Percentiles rank a stretch among this genome's conserved stretches.
Evolutionary conservation across 2,888 invertebrate genomes (phyloP).

Genomic region (Limnephilus auricula): DNA sequence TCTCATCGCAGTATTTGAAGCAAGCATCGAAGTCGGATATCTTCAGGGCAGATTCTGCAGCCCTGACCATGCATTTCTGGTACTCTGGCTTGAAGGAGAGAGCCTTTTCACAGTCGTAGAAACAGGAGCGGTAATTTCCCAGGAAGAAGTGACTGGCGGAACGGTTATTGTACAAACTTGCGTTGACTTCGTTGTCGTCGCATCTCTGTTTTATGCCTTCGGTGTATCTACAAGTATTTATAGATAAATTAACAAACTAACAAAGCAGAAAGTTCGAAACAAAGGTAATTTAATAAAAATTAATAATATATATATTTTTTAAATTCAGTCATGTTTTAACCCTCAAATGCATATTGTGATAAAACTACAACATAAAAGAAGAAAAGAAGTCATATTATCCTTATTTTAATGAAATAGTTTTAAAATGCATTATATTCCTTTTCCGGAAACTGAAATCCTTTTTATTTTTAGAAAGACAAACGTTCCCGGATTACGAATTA

Average conservation of each 20-base stretch:
- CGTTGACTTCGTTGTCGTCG: slow-evolving; percentile 83
- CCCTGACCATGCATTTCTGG: slow-evolving; percentile 85
- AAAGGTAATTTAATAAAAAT: not conserved
- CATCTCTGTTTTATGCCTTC: slow-evolving; percentile 91
- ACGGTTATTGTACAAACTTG: slow-evolving; percentile 93
- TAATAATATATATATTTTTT: too few species aligned
- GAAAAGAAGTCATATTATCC: too few species aligned
- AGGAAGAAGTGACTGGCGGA: slow-evolving; percentile 93
- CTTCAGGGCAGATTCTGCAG: slow-evolving; percentile 85
- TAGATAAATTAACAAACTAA: not conserved
- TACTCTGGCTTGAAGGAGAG: slow-evolving; percentile 86
- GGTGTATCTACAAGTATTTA: slow-evolving; percentile 81
- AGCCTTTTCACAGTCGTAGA: slow-evolving; percentile 89
- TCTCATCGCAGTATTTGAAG: slow-evolving; percentile 83
- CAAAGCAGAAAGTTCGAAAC: not conserved
- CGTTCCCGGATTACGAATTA: too few species aligned
- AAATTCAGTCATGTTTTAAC: too few species aligned
- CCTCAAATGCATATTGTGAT: too few species aligned
- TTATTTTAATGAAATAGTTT: too few species aligned
- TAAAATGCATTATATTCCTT: too few species aligned
- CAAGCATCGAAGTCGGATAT: slow-evolving; percentile 84
- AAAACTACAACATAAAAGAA: too few species aligned
- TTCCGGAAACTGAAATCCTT: too few species aligned
- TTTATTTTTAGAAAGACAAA: too few species aligned
- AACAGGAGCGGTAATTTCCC: slow-evolving; percentile 88